These are phyloP conservation scores for Spisula solida DNA, from an alignment of 2,888 invertebrate genomes.

Conservation along the genomic window DNA sequence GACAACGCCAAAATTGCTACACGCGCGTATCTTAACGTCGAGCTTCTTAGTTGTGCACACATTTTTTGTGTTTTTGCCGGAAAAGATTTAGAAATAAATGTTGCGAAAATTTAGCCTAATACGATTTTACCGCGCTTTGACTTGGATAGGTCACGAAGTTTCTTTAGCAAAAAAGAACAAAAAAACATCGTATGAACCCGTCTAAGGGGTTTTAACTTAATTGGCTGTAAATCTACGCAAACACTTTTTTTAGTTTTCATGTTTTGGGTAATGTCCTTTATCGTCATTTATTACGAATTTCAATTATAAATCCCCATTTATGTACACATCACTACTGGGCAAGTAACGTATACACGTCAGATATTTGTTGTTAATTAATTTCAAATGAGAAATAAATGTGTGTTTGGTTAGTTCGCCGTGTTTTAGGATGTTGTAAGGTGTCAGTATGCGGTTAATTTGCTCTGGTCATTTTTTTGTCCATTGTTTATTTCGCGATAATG, in stretches of 20 bases:
- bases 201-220: not conserved
- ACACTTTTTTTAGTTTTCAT: not conserved
- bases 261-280: not conserved
- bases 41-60: not conserved
- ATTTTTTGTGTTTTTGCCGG: not conserved
- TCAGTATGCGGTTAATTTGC: constrained; percentile 48
- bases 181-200: not conserved
- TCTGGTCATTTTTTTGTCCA: constrained; percentile 32
- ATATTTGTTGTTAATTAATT: constrained; percentile 29
- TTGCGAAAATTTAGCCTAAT: too few relatives aligned
- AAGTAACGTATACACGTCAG: constrained; percentile 29
- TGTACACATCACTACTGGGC: not conserved
- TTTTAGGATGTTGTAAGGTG: constrained; percentile 9
- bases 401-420: constrained; percentile 12
- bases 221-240: not conserved
- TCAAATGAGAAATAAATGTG: constrained; percentile 38
- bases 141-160: too few relatives aligned
- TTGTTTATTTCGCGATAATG: constrained; percentile 20
- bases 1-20: not conserved
- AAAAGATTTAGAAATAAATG: too few relatives aligned
- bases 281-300: constrained; percentile 33
- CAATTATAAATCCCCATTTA: constrained; percentile 34
- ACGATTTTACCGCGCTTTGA: too few relatives aligned
- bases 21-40: not conserved
- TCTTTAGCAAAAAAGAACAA: not conserved